Evolutionary conservation across 1,140 invertebrate genomes (phyloP), one percentile per base, ranked within the genome.

Genomic region (Drosophila repletoides): DNA sequence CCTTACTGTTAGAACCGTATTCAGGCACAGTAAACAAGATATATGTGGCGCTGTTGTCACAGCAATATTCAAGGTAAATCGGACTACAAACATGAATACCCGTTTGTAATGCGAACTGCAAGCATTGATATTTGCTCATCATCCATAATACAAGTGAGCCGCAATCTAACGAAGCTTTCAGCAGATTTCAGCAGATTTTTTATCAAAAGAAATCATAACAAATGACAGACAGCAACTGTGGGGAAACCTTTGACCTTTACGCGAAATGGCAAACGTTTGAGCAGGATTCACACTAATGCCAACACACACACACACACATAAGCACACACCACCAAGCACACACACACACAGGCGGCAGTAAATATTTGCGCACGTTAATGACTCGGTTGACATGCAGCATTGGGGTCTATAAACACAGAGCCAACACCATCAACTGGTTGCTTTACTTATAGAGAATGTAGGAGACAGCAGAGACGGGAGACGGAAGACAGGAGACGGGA

Each of bases 301-400:
- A 74, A 60, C 17, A 71, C 55, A 33, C 46, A 49, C 46, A 46
- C 15, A 43, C 10, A 46, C 52, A 33, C 17, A 52, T 19, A 41
- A 33, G 17, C 15, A 56, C 22, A 40, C 31, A 22, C 17, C 21
- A 12, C 7, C 12, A 40, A 45, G 56, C 66, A 61, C 52, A 15
- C 38, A 29, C 49, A 29, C 46, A 63, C 19, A 72, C 19, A 31
- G 41, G 12, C 48, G 28, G 31, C 40, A 43, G 53, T 70, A 79
- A 84, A 83, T 84, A 84, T 83, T 83, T 77, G 77, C 56, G 19
- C 70, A 74, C 77, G 74, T 74, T 84, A 83, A 83, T 83, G 77
- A 83, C 70, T 83, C 77, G 70, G 38, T 67, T 31, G 63, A 63
- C 71, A 61, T 41, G 60, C 48, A 38, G 33, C 52, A 46, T 17